Percentiles rank a stretch among this genome's conserved stretches.
phyloP scores from a whole-genome alignment of 2,797 vertebrate genomes.

The Bradypodion ventrale region DNA sequence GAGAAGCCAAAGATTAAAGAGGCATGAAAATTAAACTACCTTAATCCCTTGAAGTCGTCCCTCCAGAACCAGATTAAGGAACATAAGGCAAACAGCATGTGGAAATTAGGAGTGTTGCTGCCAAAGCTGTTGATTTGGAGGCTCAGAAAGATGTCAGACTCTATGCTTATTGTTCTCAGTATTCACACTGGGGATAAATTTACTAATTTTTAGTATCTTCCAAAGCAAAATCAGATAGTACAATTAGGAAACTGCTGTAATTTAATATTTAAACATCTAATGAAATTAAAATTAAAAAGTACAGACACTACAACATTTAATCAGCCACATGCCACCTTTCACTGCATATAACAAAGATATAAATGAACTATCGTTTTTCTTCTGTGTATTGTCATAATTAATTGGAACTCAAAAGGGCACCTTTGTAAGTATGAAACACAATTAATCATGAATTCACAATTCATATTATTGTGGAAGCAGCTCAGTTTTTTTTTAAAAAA shows the following conservation, averaged over 20 bases:
- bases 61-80: constrained; percentile 48
- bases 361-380: constrained; percentile 27
- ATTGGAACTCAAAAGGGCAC: constrained; percentile 25
- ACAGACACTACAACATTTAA: background rate
- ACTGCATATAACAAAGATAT: background rate
- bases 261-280: background rate
- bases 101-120: constrained; percentile 43
- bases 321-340: background rate
- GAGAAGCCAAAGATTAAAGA: constrained; percentile 52
- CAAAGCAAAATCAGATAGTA: constrained; percentile 31
- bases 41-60: constrained; percentile 31
- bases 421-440: constrained; percentile 21
- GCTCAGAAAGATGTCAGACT: constrained; percentile 32
- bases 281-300: background rate
- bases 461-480: background rate
- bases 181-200: constrained; percentile 44
- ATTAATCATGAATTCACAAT: background rate
- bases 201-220: constrained; percentile 32
- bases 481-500: background rate
- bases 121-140: background rate
- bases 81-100: constrained; percentile 68
- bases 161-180: constrained; percentile 42
- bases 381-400: constrained; percentile 33
- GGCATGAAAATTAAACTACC: constrained; percentile 42
- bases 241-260: background rate